These are phyloP conservation scores for Lytechinus pictus DNA, from an alignment of 35 echinoderm and acorn worm species.

Conservation along the genomic window DNA sequence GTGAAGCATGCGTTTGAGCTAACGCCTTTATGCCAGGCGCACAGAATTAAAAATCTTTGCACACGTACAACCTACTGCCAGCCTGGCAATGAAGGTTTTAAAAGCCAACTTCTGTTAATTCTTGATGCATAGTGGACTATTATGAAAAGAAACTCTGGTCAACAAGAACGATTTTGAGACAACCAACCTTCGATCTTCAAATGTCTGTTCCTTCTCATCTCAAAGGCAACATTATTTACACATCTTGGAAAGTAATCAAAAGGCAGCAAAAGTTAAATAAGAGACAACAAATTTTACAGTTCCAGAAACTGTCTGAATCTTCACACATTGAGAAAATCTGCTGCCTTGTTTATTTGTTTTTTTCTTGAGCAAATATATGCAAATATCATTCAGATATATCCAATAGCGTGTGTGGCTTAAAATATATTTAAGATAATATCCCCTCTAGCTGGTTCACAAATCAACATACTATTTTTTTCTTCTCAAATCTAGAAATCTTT, in stretches of 20 bases:
- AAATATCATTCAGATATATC: constrained; percentile 23
- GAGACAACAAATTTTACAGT: not conserved
- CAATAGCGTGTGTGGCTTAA: not conserved
- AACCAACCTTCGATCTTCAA: not conserved
- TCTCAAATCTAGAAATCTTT: not conserved
- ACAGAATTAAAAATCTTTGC: too few species aligned
- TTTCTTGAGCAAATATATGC: constrained; percentile 27
- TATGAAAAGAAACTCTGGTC: not conserved
- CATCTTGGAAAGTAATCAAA: constrained; percentile 45
- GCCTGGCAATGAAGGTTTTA: not conserved
- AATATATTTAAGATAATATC: not conserved
- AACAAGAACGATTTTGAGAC: not conserved
- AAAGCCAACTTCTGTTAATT: not conserved
- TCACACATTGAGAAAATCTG: not conserved
- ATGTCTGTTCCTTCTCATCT: not conserved
- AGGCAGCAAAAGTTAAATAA: constrained; percentile 31
- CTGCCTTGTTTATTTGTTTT: not conserved
- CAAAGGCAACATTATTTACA: constrained; percentile 34
- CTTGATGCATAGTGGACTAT: not conserved
- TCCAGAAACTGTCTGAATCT: not conserved
- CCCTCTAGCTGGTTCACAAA: not conserved
- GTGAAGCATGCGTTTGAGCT: too few species aligned
- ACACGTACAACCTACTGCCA: too few species aligned
- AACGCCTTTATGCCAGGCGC: too few species aligned
- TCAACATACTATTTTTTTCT: not conserved